phyloP scores from a whole-genome alignment of 2,113 vertebrate genomes.

The Zosterops hypoxanthus region DNA sequence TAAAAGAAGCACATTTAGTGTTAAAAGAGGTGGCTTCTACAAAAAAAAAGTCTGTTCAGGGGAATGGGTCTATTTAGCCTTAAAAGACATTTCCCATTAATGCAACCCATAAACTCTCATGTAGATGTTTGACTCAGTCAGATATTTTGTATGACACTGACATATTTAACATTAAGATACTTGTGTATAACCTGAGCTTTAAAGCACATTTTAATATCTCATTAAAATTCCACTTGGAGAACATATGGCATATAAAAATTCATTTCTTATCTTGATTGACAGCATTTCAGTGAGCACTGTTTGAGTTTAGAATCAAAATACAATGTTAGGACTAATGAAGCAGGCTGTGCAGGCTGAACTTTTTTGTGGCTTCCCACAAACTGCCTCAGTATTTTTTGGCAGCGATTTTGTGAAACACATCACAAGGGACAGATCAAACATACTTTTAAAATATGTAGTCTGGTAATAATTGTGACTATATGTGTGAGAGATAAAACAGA shows the following conservation, averaged over 20 bases:
- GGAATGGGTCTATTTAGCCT: not conserved
- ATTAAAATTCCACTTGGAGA: conserved; percentile 47
- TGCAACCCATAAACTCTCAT: not conserved
- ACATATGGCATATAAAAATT: conserved; percentile 33
- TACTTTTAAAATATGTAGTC: not conserved
- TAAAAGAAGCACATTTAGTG: not conserved
- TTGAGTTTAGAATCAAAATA: conserved; percentile 41
- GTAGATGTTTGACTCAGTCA: not conserved
- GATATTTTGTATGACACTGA: not conserved
- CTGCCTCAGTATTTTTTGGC: not conserved
- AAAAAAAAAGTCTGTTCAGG: not conserved
- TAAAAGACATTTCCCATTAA: not conserved
- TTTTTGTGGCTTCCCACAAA: conserved; percentile 26
- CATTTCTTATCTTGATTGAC: conserved; percentile 41
- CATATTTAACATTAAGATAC: not conserved
- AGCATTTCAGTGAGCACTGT: conserved; percentile 11
- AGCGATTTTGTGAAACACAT: not conserved
- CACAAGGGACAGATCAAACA: not conserved
- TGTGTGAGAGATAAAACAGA: not conserved
- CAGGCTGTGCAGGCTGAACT: not conserved
- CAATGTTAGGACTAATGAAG: conserved; percentile 12
- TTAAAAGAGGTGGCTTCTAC: not conserved
- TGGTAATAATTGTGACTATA: not conserved
- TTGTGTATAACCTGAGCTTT: conserved; percentile 17
- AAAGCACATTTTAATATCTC: not conserved